Base-by-base conservation (phyloP, 2,797 vertebrate genomes). In the Antrozous pallidus region DNA sequence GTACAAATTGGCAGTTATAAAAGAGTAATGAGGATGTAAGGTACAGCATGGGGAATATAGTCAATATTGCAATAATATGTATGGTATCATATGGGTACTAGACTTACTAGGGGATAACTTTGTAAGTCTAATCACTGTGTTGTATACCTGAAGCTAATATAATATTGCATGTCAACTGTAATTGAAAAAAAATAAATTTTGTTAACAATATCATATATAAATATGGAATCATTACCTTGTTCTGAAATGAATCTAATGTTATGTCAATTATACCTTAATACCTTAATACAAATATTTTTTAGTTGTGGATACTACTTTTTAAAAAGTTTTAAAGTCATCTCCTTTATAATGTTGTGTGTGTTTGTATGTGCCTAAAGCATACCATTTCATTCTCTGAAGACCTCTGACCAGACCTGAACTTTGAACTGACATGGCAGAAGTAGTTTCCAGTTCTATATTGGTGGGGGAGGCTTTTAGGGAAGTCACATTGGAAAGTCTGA, bases 401-500 rank as follows among this genome's bases (percentile, higher is more conserved):
- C 13, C 47, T 78, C 74, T 79, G 81, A 94, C 90, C 87, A 87
- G 63, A 88, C 0, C 0, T 89, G 94, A 97, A 97, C 96, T 95
- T 1, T 45, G 80, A 95, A 93, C 90, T 94, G 90, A 94, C 0
- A 0, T 31, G 63, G 84, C 42, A 74, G 88, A 91, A 94, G 65
- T 42, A 94, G 31, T 92, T 86, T 84, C 26, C 5, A 6, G 20
- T 88, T 94, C 78, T 67, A 42, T 65, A 13, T 26, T 14, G 4
- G 17, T 96, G 42, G 36, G 40, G 81, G 47, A 69, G 1, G 4
- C 56, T 94, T 96, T 88, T 36, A 79, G 45, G 89, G 77, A 95
- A 92, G 88, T 97, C 95, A 90, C 42, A 31, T 13, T 93, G 82
- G 89, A 91, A 96, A 91, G 73, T 45, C 93, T 95, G 71, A 84